Conservation (phyloP, 1,140 invertebrate genomes). For the Drosophila auraria region DNA sequence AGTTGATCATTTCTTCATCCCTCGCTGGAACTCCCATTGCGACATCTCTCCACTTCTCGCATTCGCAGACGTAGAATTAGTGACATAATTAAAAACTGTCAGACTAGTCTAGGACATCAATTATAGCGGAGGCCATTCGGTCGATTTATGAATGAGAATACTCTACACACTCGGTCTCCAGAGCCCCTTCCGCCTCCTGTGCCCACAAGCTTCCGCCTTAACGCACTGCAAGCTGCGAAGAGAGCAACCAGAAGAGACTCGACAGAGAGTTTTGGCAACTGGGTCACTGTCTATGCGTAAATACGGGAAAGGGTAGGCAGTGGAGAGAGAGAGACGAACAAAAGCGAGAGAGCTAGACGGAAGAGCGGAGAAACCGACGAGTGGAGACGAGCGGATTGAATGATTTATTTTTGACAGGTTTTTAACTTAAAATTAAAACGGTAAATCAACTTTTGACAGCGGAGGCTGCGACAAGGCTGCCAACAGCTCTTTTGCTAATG, state of each 20-base stretch:
- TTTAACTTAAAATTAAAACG: conserved; percentile 85
- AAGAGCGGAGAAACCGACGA: conserved; percentile 39
- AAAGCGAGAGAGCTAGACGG: conserved; percentile 25
- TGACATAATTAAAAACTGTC: conserved; percentile 72
- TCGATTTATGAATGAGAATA: conserved; percentile 63
- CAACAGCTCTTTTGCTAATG: conserved; percentile 80
- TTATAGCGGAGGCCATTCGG: conserved; percentile 36
- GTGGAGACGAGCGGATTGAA: conserved; percentile 73
- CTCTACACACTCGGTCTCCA: conserved; percentile 14
- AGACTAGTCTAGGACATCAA: conserved; percentile 67
- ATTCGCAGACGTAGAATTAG: conserved; percentile 42
- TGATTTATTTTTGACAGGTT: conserved; percentile 85
- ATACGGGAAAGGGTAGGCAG: conserved; percentile 25
- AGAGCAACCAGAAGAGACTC: background rate
- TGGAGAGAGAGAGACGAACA: conserved; percentile 17
- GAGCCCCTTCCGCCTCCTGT: conserved; percentile 12
- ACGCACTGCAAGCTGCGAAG: conserved; percentile 42
- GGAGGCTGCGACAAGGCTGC: conserved; percentile 76
- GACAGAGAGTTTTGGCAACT: conserved; percentile 42
- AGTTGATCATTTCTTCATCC: background rate
- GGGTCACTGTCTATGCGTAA: conserved; percentile 65
- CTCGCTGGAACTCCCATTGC: background rate
- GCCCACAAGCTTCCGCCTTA: conserved; percentile 26
- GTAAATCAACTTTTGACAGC: conserved; percentile 85
- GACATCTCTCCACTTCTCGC: background rate